phyloP scores from a whole-genome alignment of 2,113 vertebrate genomes.

The Prochilodus magdalenae region DNA sequence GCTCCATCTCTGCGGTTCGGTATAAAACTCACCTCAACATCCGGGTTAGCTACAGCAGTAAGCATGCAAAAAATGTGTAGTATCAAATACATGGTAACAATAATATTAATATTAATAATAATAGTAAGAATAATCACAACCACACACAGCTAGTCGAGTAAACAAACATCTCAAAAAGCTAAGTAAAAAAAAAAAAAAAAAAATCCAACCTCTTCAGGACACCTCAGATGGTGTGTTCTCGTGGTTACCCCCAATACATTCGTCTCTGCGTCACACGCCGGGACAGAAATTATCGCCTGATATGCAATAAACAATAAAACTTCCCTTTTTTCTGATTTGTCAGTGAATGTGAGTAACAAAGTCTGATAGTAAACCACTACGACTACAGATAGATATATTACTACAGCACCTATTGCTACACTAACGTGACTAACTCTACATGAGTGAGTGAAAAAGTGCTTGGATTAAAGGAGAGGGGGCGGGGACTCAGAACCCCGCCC shows the following conservation, averaged over 20 bases:
- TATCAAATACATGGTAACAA: conserved; percentile 78
- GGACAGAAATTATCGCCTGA: conserved; percentile 7
- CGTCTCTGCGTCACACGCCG: not conserved
- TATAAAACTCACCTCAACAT: conserved; percentile 64
- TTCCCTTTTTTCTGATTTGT: conserved; percentile 28
- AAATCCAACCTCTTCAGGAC: not conserved
- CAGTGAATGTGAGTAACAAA: conserved; percentile 37
- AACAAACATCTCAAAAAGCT: conserved; percentile 64
- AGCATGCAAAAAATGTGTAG: conserved; percentile 77
- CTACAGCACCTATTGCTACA: conserved; percentile 25
- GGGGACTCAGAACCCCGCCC: conserved; percentile 48
- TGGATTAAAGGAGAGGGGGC: conserved; percentile 40
- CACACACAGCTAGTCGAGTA: conserved; percentile 70
- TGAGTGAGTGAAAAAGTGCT: conserved; percentile 39
- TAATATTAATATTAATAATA: conserved; percentile 24
- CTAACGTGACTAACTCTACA: conserved; percentile 35
- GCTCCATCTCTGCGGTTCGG: not conserved
- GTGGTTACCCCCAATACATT: not conserved
- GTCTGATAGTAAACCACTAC: conserved; percentile 44
- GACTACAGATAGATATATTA: conserved; percentile 45
- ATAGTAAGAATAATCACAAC: conserved; percentile 55
- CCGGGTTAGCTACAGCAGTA: conserved; percentile 61
- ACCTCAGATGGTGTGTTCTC: not conserved
- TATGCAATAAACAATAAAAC: conserved; percentile 39
- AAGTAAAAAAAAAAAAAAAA: not conserved